Conservation (phyloP, 2,888 invertebrate genomes). For the Diabrotica balteata region DNA sequence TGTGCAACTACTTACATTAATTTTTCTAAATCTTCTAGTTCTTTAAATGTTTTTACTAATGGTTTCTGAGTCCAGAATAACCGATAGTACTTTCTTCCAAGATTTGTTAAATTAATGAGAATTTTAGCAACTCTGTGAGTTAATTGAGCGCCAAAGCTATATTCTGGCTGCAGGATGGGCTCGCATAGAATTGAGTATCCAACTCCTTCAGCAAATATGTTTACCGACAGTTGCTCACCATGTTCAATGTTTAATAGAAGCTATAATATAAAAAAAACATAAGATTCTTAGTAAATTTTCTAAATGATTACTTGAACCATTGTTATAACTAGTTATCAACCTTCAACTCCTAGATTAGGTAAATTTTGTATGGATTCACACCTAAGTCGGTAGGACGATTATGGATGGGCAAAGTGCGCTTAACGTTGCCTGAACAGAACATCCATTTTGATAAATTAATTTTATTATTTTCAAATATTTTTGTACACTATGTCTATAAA, state of each 20-base stretch:
- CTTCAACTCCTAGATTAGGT: no score
- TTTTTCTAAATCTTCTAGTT: slow-evolving; percentile 31
- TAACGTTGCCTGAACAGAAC: no score
- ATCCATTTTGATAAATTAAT: no score
- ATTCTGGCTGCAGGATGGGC: slow-evolving; percentile 65
- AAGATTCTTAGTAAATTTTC: background rate
- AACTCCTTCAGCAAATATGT: slow-evolving; percentile 66
- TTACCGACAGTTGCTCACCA: slow-evolving; percentile 57
- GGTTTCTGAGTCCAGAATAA: slow-evolving; percentile 62
- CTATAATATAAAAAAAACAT: slow-evolving; percentile 2
- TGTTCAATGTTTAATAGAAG: slow-evolving; percentile 52
- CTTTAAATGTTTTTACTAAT: slow-evolving; percentile 45
- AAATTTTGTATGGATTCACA: no score
- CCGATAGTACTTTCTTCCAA: slow-evolving; percentile 64
- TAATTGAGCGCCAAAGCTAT: slow-evolving; percentile 70
- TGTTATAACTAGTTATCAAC: no score
- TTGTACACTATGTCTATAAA: no score
- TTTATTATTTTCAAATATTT: no score
- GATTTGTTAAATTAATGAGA: slow-evolving; percentile 64
- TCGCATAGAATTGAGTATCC: slow-evolving; percentile 72
- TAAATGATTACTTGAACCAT: background rate
- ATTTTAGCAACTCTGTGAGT: slow-evolving; percentile 63
- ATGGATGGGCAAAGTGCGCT: no score
- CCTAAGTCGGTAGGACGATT: no score
- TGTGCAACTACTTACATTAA: slow-evolving; percentile 1